phyloP scores from a whole-genome alignment of 2,888 invertebrate genomes.

The Muscina levida region DNA sequence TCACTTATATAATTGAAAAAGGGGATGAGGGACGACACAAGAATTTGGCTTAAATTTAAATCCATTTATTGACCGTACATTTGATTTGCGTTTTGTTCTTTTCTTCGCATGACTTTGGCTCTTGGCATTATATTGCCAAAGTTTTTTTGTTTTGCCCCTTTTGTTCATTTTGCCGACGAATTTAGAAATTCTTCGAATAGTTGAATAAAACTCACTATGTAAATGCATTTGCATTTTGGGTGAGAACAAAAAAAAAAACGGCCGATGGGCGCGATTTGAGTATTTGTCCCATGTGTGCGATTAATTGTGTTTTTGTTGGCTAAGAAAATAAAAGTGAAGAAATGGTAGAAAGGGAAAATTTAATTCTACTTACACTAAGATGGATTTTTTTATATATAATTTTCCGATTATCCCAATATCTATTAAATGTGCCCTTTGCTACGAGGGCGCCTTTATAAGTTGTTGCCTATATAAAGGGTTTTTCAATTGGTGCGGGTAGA shows the following conservation, averaged over 20 bases:
- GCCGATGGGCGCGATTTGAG: background rate
- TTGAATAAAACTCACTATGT: conserved; percentile 20
- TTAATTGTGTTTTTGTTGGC: background rate
- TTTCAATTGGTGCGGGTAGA: too few relatives aligned
- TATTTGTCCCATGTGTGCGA: background rate
- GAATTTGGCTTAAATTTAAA: conserved; percentile 27
- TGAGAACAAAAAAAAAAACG: background rate
- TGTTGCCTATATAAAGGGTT: too few relatives aligned
- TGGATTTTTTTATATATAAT: too few relatives aligned
- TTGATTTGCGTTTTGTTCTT: background rate
- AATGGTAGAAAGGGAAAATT: too few relatives aligned
- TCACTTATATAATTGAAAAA: background rate
- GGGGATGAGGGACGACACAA: background rate
- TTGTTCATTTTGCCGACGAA: conserved; percentile 35
- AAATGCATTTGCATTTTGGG: background rate
- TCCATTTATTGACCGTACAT: conserved; percentile 49
- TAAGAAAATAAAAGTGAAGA: too few relatives aligned
- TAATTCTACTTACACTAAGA: too few relatives aligned
- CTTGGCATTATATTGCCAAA: conserved; percentile 53
- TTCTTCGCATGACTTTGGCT: conserved; percentile 59
- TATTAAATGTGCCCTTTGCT: too few relatives aligned
- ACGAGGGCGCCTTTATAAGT: too few relatives aligned
- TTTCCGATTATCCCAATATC: too few relatives aligned
- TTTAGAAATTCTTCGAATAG: conserved; percentile 60
- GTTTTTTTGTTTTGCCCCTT: conserved; percentile 3